Base-by-base conservation (phyloP, 2,797 vertebrate species). In the Thalassophryne amazonica region DNA sequence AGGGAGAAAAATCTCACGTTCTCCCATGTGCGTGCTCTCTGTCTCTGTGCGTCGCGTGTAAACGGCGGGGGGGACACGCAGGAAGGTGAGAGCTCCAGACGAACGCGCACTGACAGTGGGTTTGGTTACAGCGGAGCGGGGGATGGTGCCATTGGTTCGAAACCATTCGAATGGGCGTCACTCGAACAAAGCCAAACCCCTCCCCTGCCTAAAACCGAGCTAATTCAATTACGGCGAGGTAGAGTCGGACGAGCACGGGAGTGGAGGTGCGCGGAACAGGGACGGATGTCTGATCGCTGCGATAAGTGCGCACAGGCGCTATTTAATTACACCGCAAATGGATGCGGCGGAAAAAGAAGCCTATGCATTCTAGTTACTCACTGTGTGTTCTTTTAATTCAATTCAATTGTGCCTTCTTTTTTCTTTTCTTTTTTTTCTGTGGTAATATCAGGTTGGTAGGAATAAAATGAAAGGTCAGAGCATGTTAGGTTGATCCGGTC, bases 171-270 rank as follows among this genome's bases (percentile, higher is more conserved):
- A 87, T 80, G 88, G 94, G 93, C 75, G 94, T 89, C 58, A 32
- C 79, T 60, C 62, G 77, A 80, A 81, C 76, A 67, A 68, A 73
- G 73, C 1, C 42, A 64, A 65, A 77, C 73, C 86, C 88, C 92
- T 81, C 91, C 92, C 87, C 83, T 71, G 49, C 75, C 60, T 31
- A 64, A 90, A 93, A 85, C 83, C 88, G 81, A 78, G 89, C 89
- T 95, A 93, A 94, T 93, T 92, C 88, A 95, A 94, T 97, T 94
- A 93, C 82, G 2, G 41, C 49, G 84, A 60, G 68, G 83, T 81
- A 78, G 72, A 73, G 78, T 60, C 64, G 37, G 67, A 78, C 72
- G 81, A 70, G 64, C 66, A 58, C 49, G 15, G 27, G 53, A 32
- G 58, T 36, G 19, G 72, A 82, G 67, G 66, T 60, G 37, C 54